Percentiles rank a stretch among this genome's conserved stretches.
Evolutionary conservation across 2,113 vertebrate genomes (phyloP).

Genomic region (Eclectus roratus): DNA sequence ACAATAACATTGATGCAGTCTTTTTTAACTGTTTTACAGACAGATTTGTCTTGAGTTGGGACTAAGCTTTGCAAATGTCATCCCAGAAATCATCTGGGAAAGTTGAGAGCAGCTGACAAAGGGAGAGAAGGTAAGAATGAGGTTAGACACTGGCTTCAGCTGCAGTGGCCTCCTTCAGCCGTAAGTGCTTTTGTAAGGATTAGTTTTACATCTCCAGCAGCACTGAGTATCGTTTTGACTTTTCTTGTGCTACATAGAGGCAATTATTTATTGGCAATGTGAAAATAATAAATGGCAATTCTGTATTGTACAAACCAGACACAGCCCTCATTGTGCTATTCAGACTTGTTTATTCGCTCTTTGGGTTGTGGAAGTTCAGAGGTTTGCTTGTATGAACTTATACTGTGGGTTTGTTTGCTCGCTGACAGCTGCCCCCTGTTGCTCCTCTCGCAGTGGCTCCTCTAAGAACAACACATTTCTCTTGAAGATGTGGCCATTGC

Average conservation of each 20-base stretch:
- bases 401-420: neutral
- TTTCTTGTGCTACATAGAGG: conserved; percentile 49
- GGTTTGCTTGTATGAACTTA: conserved; percentile 1
- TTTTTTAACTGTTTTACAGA: neutral
- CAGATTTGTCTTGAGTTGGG: neutral
- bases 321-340: conserved; percentile 72
- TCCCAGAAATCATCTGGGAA: neutral
- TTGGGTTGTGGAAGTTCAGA: conserved; percentile 16
- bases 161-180: neutral
- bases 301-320: conserved; percentile 69
- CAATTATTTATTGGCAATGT: conserved; percentile 52
- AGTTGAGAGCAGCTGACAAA: neutral
- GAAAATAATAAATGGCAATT: conserved; percentile 51
- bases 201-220: conserved; percentile 40
- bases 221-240: conserved; percentile 16
- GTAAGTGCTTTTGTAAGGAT: neutral
- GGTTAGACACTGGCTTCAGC: accelerated
- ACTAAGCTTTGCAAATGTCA: neutral
- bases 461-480: neutral
- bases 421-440: neutral
- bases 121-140: neutral
- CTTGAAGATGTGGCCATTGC: accelerated
- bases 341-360: conserved; percentile 71
- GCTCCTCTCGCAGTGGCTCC: neutral
- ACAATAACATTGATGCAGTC: no score